A percentile compares a stretch with the other conserved stretches of the same genome.
These are phyloP conservation scores for Heliconius charithonia DNA, from an alignment of 2,888 invertebrate genomes.

Conservation along the genomic window DNA sequence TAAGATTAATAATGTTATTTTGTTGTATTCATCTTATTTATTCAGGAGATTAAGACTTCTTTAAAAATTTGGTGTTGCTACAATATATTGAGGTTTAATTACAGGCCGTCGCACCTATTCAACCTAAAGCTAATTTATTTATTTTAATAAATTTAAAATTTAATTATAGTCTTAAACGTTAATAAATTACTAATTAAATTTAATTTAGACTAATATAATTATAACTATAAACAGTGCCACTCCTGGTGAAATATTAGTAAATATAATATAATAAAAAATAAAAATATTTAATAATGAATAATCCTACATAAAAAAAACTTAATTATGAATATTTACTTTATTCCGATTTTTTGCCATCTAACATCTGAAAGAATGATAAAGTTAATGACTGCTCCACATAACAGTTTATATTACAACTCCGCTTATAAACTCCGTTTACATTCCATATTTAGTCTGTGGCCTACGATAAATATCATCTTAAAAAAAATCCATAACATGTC, in stretches of 20 bases:
- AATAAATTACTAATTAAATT: too few relatives aligned
- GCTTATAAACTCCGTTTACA: constrained; percentile 39
- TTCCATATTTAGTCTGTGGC: constrained; percentile 51
- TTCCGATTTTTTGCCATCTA: neutral
- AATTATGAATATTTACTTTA: neutral
- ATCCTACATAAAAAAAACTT: neutral
- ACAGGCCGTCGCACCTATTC: too few relatives aligned
- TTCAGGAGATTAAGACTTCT: neutral
- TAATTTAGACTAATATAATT: too few relatives aligned
- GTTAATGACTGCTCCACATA: constrained; percentile 32
- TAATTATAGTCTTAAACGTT: too few relatives aligned
- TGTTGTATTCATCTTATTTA: neutral
- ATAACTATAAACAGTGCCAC: too few relatives aligned
- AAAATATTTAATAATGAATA: too few relatives aligned
- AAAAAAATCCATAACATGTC: constrained; percentile 72
- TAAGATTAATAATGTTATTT: neutral
- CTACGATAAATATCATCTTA: constrained; percentile 49
- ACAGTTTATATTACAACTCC: constrained; percentile 41
- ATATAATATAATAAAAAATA: too few relatives aligned
- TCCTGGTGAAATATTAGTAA: too few relatives aligned
- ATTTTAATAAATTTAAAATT: too few relatives aligned
- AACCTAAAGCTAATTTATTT: too few relatives aligned
- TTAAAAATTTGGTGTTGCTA: too few relatives aligned
- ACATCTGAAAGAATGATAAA: constrained; percentile 15
- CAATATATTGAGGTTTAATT: too few relatives aligned